A percentile compares a stretch with the other conserved stretches of the same genome.
Evolutionary conservation across 2,888 invertebrate genomes (phyloP).

Genomic region (Drosophila kuntzei): DNA sequence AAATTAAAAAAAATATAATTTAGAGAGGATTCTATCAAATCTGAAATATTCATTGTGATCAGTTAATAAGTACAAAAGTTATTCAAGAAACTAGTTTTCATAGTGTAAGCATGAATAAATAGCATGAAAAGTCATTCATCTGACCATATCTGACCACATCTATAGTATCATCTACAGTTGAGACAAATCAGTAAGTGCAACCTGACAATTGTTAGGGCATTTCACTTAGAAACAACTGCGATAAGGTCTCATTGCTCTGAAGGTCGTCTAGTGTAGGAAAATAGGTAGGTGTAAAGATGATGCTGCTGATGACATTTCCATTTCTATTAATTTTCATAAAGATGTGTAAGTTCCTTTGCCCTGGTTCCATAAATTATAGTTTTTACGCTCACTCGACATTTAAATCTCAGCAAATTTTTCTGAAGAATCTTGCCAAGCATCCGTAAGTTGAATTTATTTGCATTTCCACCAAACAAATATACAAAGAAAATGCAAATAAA

Average conservation of each 20-base stretch:
- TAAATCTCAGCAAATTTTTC: constrained; percentile 5
- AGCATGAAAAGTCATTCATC: too few relatives aligned
- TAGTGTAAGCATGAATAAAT: too few relatives aligned
- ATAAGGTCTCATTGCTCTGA: constrained; percentile 1
- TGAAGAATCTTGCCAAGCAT: constrained; percentile 12
- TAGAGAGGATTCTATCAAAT: too few relatives aligned
- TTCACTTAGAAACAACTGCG: background rate
- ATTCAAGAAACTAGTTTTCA: too few relatives aligned
- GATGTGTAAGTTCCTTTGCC: background rate
- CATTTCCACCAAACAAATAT: constrained; percentile 5
- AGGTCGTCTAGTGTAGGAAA: background rate
- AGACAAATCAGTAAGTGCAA: background rate
- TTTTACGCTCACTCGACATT: constrained; percentile 12
- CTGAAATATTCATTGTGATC: too few relatives aligned
- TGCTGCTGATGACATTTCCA: background rate
- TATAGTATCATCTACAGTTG: background rate
- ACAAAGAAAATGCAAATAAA: constrained; percentile 40
- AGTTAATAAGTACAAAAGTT: too few relatives aligned
- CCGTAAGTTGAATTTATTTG: constrained; percentile 37
- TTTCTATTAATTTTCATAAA: background rate
- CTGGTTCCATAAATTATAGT: constrained; percentile 6
- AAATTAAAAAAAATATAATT: too few relatives aligned
- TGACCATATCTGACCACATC: too few relatives aligned
- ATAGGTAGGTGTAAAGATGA: background rate
- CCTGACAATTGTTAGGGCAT: constrained; percentile 14